Evolutionary conservation across 1,140 invertebrate genomes (phyloP).

Genomic region (honey bee (Apis mellifera)): DNA sequence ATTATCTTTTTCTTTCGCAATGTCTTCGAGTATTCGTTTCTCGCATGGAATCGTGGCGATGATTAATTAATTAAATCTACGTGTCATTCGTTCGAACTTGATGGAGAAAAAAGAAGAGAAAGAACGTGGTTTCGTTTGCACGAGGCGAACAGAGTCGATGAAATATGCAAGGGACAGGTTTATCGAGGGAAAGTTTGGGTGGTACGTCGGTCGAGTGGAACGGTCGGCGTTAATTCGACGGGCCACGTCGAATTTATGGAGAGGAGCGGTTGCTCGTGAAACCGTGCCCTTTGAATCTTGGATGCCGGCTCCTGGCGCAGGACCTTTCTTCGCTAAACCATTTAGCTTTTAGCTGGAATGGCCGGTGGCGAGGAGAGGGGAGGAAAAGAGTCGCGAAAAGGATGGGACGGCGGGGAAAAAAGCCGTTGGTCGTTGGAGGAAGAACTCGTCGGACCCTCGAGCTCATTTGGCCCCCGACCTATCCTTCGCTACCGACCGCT

Average conservation of each 20-base stretch:
- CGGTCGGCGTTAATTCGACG: conserved; percentile 25
- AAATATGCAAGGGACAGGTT: conserved; percentile 17
- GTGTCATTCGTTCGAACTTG: no score
- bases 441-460: conserved; percentile 47
- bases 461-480: conserved; percentile 51
- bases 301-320: conserved; percentile 15
- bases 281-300: conserved; percentile 46
- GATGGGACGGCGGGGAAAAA: conserved; percentile 36
- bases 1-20: no score
- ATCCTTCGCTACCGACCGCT: neutral
- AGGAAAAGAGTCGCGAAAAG: conserved; percentile 43
- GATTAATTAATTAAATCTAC: no score
- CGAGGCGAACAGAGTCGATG: neutral
- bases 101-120: no score
- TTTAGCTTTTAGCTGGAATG: conserved; percentile 58
- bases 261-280: conserved; percentile 1
- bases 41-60: no score
- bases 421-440: conserved; percentile 48
- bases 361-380: conserved; percentile 15
- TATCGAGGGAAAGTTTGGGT: neutral
- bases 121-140: no score
- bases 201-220: neutral
- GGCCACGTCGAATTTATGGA: conserved; percentile 6
- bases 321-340: conserved; percentile 51
- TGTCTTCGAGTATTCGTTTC: no score